phyloP scores from a whole-genome alignment of 1,140 invertebrate genomes.

The Idris sp. region DNA sequence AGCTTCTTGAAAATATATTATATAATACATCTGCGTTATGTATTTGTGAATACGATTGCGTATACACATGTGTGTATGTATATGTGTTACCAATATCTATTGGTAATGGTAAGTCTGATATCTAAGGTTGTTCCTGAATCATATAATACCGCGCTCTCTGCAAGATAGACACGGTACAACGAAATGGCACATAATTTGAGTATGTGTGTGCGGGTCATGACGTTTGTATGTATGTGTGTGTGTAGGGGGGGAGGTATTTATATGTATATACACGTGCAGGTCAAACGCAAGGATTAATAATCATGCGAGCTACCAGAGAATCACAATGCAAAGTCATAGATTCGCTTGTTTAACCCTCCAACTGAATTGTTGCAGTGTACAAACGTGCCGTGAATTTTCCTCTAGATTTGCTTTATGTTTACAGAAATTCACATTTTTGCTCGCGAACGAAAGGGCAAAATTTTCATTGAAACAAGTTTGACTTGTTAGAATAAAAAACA shows the following conservation, averaged over 20 bases:
- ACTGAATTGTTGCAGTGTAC: conserved; percentile 57
- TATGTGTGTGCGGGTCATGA: background rate
- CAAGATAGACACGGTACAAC: conserved; percentile 49
- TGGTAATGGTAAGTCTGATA: conserved; percentile 48
- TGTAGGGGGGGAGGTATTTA: conserved; percentile 38
- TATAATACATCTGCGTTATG: conserved; percentile 35
- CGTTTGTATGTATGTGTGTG: conserved; percentile 2
- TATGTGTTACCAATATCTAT: conserved; percentile 53
- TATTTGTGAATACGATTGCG: conserved; percentile 19
- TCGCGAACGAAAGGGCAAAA: conserved; percentile 3
- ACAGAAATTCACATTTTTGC: conserved; percentile 14
- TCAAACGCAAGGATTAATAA: conserved; percentile 62
- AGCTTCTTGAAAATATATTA: conserved; percentile 50
- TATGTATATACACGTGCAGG: conserved; percentile 47
- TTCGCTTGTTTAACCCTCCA: conserved; percentile 62
- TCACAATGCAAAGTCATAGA: conserved; percentile 64
- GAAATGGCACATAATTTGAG: conserved; percentile 37
- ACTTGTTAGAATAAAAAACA: background rate
- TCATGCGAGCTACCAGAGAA: conserved; percentile 58
- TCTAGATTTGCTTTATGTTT: conserved; percentile 45
- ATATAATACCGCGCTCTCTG: conserved; percentile 54
- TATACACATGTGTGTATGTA: conserved; percentile 43
- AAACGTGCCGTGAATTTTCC: conserved; percentile 61
- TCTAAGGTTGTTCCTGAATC: conserved; percentile 60
- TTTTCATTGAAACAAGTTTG: conserved; percentile 6